Conservation (phyloP, 2,797 vertebrate genomes). For the Bufotes viridis region DNA sequence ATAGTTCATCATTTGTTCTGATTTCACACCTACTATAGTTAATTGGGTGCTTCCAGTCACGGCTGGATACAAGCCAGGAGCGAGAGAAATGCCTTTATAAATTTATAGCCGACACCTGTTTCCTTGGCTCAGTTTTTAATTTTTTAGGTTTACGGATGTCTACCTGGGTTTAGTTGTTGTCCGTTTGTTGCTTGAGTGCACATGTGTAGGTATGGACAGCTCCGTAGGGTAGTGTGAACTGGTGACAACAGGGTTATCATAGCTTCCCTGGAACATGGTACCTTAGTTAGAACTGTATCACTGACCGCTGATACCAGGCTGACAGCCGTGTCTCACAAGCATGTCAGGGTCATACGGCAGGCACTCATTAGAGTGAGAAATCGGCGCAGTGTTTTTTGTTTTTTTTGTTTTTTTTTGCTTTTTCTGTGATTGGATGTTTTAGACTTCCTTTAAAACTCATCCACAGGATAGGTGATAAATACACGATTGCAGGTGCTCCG, state of each 20-base stretch:
- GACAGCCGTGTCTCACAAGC: background rate
- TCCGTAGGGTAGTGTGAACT: background rate
- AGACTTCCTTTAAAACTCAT: too few species aligned
- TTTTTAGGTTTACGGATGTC: background rate
- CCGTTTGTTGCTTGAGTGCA: background rate
- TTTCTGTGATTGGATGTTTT: too few species aligned
- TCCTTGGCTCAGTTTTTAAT: background rate
- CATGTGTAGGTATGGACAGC: background rate
- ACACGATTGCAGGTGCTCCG: too few species aligned
- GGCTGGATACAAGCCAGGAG: background rate
- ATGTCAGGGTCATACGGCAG: background rate
- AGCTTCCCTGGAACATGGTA: background rate
- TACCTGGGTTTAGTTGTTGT: background rate
- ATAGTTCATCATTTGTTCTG: conserved; percentile 28
- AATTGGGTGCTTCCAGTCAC: background rate
- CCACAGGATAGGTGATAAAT: too few species aligned
- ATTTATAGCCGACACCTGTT: background rate
- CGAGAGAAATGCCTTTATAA: background rate
- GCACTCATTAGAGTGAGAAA: background rate
- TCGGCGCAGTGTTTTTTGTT: too few species aligned
- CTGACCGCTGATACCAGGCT: background rate
- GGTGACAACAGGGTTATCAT: background rate
- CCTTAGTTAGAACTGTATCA: background rate
- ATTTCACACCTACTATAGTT: conserved; percentile 22
- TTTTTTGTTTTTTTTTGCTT: too few species aligned